Conservation (phyloP, 2,797 vertebrate species). For the Erithacus rubecula region DNA sequence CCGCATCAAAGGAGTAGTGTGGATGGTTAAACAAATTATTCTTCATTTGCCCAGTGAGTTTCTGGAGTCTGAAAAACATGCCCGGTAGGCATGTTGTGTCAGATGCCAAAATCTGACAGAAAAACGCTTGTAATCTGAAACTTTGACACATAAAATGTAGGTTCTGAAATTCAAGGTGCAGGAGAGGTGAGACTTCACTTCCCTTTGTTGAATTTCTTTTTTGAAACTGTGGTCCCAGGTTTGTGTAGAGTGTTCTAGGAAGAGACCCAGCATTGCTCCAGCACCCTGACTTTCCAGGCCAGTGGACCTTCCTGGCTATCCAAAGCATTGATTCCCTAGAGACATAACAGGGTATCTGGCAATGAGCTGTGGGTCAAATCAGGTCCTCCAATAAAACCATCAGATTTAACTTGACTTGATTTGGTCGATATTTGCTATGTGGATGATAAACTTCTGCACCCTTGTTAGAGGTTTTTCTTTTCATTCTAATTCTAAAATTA, state of each 20-base stretch:
- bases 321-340: background rate
- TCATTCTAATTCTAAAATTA: background rate
- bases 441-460: background rate
- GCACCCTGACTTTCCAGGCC: background rate
- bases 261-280: background rate
- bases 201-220: background rate
- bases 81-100: background rate
- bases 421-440: background rate
- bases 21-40: constrained; percentile 56
- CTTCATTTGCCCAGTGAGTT: background rate
- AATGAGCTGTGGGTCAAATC: background rate
- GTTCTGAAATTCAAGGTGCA: constrained; percentile 9
- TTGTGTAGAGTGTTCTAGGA: background rate
- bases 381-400: background rate
- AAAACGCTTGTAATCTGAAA: background rate
- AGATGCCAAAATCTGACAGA: constrained; percentile 6
- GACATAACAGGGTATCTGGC: background rate
- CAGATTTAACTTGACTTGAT: background rate
- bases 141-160: background rate
- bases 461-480: background rate
- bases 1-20: constrained; percentile 28
- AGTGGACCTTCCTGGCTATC: background rate
- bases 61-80: constrained; percentile 42
- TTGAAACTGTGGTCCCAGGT: background rate
- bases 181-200: background rate